Evolutionary conservation across 2,113 vertebrate species (phyloP), one percentile per base, ranked within the genome.

Genomic region (Dicaeum eximium): DNA sequence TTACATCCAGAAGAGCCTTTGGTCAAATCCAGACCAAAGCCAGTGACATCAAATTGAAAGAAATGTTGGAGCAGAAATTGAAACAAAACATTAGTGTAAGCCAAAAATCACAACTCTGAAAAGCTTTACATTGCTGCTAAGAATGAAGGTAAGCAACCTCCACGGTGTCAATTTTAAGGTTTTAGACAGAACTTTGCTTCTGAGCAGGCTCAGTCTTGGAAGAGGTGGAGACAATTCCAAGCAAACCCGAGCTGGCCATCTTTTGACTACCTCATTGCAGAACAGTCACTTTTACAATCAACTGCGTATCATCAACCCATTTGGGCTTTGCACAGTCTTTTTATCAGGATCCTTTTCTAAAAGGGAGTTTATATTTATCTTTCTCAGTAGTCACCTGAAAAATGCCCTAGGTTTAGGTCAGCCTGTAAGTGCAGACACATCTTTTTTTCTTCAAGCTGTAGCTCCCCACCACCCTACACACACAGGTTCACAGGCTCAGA

Each of bases 271-370:
- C 31, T 30, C 47, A 21, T 0, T 23, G 24, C 62, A 67, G 31
- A 71, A 54, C 22, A 66, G 40, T 35, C 27, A 21, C 4, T 64
- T 33, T 54, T 21, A n/a, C 61, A 82, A 9, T 0, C 9, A 35
- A 11, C 11, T 30, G 20, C 4, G 0, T 10, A 12, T 17, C n/a
- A 27, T 19, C 69, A 71, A 35, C 14, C 25, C 38, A 33, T 11
- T 2, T 21, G 42, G n/a, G 27, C 78, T 72, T 21, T n/a, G 35
- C 10, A 13, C 21, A 54, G 23, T 28, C 27, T 13, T 86, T 61
- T 47, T 35, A 18, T 53, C 19, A 58, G 28, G 21, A 64, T 38
- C 16, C 24, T 18, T 35, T 57, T 57, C 51, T 33, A 57, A 80
- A 87, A 80, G 19, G 28, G 13, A 62, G 42, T 22, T 74, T 11